These are phyloP conservation scores for Opisthograptis luteolata DNA, from an alignment of 2,888 invertebrate species.

Conservation along the genomic window DNA sequence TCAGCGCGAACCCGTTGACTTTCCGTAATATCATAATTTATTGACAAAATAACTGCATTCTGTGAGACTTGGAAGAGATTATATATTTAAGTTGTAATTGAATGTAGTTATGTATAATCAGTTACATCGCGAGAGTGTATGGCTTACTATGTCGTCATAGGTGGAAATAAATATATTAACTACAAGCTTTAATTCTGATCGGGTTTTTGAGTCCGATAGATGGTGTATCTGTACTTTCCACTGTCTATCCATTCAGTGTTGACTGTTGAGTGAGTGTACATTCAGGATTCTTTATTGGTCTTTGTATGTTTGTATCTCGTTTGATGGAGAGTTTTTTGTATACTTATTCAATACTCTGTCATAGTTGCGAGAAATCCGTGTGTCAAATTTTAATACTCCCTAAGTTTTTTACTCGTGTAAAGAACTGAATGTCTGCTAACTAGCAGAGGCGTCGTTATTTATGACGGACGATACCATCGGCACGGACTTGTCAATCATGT, in stretches of 20 bases:
- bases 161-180: not conserved
- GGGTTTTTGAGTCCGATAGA: not conserved
- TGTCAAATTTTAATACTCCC: too few species aligned
- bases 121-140: constrained; percentile 9
- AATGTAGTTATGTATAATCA: constrained; percentile 44
- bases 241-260: constrained; percentile 41
- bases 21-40: constrained; percentile 63
- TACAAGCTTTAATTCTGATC: not conserved
- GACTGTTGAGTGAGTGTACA: constrained; percentile 23
- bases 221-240: constrained; percentile 37
- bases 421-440: constrained; percentile 79
- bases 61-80: constrained; percentile 37
- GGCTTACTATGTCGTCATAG: constrained; percentile 13
- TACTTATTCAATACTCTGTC: constrained; percentile 14
- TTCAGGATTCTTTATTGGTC: constrained; percentile 1
- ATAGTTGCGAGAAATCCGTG: constrained; percentile 20
- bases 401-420: too few species aligned
- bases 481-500: constrained; percentile 82
- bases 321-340: constrained; percentile 2
- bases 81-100: constrained; percentile 51
- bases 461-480: constrained; percentile 77
- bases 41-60: constrained; percentile 49
- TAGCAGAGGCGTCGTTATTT: constrained; percentile 79
- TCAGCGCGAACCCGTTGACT: constrained; percentile 65
- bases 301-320: constrained; percentile 8